These are phyloP conservation scores for Idaea straminata DNA, from an alignment of 2,888 invertebrate species.

Conservation along the genomic window DNA sequence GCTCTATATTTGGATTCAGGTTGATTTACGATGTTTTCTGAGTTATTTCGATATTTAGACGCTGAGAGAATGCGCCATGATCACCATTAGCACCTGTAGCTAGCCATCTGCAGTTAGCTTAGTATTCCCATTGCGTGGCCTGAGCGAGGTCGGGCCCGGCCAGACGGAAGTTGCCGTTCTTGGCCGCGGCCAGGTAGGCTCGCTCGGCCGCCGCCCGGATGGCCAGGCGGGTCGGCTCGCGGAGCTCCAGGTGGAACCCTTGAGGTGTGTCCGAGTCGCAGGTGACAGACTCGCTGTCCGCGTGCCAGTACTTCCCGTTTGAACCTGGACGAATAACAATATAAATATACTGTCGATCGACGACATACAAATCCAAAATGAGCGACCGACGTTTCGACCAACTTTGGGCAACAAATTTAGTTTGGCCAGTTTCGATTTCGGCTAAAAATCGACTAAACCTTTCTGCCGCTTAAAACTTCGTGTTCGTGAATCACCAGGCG, in stretches of 20 bases:
- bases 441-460: too few species aligned
- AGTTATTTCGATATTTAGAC: conserved; percentile 15
- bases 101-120: conserved; percentile 45
- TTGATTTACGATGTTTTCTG: too few species aligned
- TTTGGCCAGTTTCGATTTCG: too few species aligned
- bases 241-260: conserved; percentile 94
- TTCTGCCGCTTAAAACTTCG: too few species aligned
- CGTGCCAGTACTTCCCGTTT: conserved; percentile 96
- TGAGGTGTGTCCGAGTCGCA: conserved; percentile 91
- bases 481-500: too few species aligned
- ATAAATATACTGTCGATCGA: too few species aligned
- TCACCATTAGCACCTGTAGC: not conserved
- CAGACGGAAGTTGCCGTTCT: conserved; percentile 94
- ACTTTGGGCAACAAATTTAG: too few species aligned
- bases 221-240: conserved; percentile 95
- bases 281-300: conserved; percentile 91
- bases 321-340: conserved; percentile 81
- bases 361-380: too few species aligned
- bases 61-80: not conserved
- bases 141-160: conserved; percentile 87
- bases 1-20: too few species aligned
- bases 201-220: conserved; percentile 87
- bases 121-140: conserved; percentile 97
- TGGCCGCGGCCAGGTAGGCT: conserved; percentile 91
- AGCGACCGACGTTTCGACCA: too few species aligned